These are phyloP conservation scores for Pollenia amentaria DNA, from an alignment of 2,888 invertebrate species.

Conservation along the genomic window DNA sequence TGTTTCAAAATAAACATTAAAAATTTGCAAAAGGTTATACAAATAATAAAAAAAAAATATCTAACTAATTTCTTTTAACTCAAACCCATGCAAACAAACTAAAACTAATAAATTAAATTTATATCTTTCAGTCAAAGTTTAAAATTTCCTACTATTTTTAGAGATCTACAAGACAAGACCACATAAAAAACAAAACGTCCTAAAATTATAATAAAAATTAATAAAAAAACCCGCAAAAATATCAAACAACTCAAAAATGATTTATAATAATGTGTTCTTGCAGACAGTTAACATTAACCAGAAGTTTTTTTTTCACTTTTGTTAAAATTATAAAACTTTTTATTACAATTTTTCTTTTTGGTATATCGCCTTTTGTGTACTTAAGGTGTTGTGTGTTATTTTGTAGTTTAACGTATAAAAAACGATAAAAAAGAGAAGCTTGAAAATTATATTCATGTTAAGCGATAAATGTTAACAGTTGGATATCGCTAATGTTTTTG, in stretches of 20 bases:
- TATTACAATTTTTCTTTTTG: constrained; percentile 45
- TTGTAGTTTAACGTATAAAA: background rate
- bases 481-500: constrained; percentile 65
- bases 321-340: constrained; percentile 55
- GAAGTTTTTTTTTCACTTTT: constrained; percentile 54
- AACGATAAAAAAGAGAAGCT: constrained; percentile 56
- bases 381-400: constrained; percentile 25
- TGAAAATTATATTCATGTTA: constrained; percentile 71
- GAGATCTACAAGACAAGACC: constrained; percentile 46
- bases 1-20: no score
- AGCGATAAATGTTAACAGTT: constrained; percentile 74
- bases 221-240: constrained; percentile 42
- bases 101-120: constrained; percentile 60
- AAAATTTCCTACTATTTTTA: constrained; percentile 63
- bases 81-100: background rate
- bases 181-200: constrained; percentile 27
- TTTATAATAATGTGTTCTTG: constrained; percentile 70
- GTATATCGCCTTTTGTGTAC: background rate
- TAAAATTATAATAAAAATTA: constrained; percentile 45
- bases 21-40: background rate
- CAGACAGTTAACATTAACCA: constrained; percentile 71
- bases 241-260: constrained; percentile 70
- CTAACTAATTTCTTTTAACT: background rate
- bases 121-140: constrained; percentile 52
- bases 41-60: background rate